phyloP scores from a whole-genome alignment of 2,797 vertebrate genomes.

The Epinephelus coioides region DNA sequence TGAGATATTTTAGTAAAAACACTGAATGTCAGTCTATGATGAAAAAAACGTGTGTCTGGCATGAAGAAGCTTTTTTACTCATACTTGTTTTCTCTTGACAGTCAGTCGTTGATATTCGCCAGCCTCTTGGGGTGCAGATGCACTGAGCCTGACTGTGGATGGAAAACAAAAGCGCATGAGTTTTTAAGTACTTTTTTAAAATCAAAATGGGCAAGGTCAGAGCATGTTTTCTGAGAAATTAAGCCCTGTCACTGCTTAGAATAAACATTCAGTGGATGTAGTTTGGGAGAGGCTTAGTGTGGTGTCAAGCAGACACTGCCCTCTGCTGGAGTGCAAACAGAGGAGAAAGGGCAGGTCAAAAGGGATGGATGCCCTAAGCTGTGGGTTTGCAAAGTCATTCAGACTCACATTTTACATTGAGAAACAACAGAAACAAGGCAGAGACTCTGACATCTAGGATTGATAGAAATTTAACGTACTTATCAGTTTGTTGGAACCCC shows the following conservation, averaged over 20 bases:
- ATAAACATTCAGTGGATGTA: conserved; percentile 22
- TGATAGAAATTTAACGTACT: conserved; percentile 22
- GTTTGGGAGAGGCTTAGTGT: conserved; percentile 9
- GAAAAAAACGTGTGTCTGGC: neutral
- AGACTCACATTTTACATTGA: conserved; percentile 17
- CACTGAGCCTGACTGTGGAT: neutral
- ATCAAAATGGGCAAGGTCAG: neutral
- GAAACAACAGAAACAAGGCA: conserved; percentile 1
- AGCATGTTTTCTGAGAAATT: conserved; percentile 20
- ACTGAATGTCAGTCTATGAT: neutral
- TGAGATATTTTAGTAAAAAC: neutral
- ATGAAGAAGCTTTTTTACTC: neutral
- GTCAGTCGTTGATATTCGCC: neutral
- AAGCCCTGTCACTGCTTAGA: conserved; percentile 21
- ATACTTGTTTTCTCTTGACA: neutral
- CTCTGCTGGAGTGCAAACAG: conserved; percentile 75
- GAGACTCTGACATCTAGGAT: neutral
- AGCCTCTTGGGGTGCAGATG: neutral
- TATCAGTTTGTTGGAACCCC: conserved; percentile 29
- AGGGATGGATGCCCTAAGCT: conserved; percentile 20
- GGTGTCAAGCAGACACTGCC: conserved; percentile 75
- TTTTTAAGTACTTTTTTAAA: neutral
- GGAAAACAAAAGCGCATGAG: neutral
- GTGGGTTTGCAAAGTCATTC: conserved; percentile 27
- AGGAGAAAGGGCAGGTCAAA: conserved; percentile 43